Base-by-base conservation (phyloP, 2,113 vertebrate genomes). In the Sturnira hondurensis region DNA sequence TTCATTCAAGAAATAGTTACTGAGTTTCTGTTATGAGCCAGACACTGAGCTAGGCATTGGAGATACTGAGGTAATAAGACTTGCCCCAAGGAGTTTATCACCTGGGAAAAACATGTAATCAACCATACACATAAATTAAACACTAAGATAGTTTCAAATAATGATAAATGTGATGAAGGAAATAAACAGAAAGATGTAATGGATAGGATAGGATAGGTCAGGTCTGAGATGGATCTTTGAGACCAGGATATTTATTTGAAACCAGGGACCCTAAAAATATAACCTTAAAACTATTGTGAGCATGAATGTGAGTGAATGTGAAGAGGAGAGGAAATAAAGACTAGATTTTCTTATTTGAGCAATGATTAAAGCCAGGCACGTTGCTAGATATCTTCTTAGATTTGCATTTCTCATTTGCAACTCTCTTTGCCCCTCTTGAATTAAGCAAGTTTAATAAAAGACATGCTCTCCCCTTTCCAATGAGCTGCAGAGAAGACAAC, bases 381-480 rank as follows among this genome's bases (percentile, higher is more conserved):
- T 76, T 71, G 63, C 41, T 43, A 36, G 67, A 3, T 76, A 47
- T 80, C 26, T 17, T 84, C 70, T 58, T 43, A 33, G 38, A 85
- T 92, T 92, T 96, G 83, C 87, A 77, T 88, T 95, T 95, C 70
- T 92, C 67, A 84, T 92, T 93, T 89, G 22, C 76, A 78, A n/a
- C 38, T 95, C 43, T 88, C 67, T 63, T 86, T 91, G 65, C 43
- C 58, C 68, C 70, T 85, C 78, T 54, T 65, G 52, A 94, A 93
- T 82, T 76, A 91, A 84, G n/a, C 38, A 47, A 77, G 38, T 15
- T 38, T 61, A 68, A 87, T 82, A 92, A 93, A 97, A 91, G 50
- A 87, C 89, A 68, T 31, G 11, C 31, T 95, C 77, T 93, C 47
- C 12, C 31, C 58, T 93, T 89, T 41, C 13, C 92, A 63, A 16